phyloP scores from a whole-genome alignment of 2,113 vertebrate genomes.

The Origma solitaria region DNA sequence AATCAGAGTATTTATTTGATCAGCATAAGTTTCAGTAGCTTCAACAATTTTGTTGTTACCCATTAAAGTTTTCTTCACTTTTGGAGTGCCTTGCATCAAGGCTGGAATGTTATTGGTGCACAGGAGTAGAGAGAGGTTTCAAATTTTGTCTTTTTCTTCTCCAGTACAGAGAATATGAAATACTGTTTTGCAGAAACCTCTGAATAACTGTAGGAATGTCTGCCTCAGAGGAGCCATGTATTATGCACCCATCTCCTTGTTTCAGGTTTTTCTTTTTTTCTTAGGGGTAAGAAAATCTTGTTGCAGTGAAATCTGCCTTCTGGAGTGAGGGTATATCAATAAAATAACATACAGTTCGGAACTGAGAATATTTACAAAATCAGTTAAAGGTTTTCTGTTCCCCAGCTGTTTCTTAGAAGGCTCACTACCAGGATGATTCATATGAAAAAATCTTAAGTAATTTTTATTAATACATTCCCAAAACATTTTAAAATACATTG shows the following conservation, averaged over 20 bases:
- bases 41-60: neutral
- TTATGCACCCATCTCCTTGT: conserved; percentile 40
- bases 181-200: conserved; percentile 39
- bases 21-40: neutral
- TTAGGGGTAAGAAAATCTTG: conserved; percentile 9
- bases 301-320: conserved; percentile 11
- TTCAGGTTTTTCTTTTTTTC: neutral
- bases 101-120: neutral
- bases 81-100: neutral
- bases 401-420: neutral
- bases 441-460: neutral
- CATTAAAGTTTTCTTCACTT: neutral
- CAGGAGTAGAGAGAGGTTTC: neutral
- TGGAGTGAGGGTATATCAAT: conserved; percentile 19
- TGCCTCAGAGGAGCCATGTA: conserved; percentile 34
- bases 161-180: conserved; percentile 41
- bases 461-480: neutral
- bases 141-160: conserved; percentile 16
- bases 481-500: neutral
- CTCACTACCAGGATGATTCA: neutral
- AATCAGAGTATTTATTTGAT: neutral
- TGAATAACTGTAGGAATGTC: conserved; percentile 17
- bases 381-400: neutral
- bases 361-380: conserved; percentile 37
- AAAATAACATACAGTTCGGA: conserved; percentile 3